Evolutionary conservation across 2,113 vertebrate species (phyloP).

Genomic region (Eclectus roratus): DNA sequence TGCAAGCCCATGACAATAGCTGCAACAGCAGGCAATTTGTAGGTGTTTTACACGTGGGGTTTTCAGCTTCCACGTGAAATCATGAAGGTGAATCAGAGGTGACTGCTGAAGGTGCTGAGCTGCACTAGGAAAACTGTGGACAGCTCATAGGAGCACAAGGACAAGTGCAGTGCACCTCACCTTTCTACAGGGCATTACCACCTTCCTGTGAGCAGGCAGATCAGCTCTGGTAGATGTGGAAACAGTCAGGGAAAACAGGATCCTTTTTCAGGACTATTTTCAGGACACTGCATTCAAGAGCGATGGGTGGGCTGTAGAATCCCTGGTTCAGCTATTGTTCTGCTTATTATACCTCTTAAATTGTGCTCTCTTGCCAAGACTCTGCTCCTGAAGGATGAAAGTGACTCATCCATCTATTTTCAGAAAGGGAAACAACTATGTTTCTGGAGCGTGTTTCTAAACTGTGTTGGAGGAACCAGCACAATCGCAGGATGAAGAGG

Average conservation of each 20-base stretch:
- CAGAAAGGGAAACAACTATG: slow-evolving; percentile 22
- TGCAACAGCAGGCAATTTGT: neutral
- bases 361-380: neutral
- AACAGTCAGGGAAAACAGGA: neutral
- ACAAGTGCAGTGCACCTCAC: neutral
- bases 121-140: neutral
- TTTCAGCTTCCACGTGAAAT: neutral
- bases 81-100: neutral
- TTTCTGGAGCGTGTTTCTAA: neutral
- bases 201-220: neutral
- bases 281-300: neutral
- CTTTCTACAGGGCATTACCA: neutral
- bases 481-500: slow-evolving; percentile 61
- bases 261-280: neutral
- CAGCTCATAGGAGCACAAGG: neutral
- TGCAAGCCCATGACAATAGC: neutral
- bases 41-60: neutral
- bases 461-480: neutral
- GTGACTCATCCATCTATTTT: slow-evolving; percentile 23
- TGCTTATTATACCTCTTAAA: neutral
- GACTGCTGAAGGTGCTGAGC: neutral
- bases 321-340: neutral
- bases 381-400: neutral
- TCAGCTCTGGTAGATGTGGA: neutral
- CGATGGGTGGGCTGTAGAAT: neutral